Evolutionary conservation across 2,888 invertebrate species (phyloP).

Genomic region (Euspilapteryx auroguttella): DNA sequence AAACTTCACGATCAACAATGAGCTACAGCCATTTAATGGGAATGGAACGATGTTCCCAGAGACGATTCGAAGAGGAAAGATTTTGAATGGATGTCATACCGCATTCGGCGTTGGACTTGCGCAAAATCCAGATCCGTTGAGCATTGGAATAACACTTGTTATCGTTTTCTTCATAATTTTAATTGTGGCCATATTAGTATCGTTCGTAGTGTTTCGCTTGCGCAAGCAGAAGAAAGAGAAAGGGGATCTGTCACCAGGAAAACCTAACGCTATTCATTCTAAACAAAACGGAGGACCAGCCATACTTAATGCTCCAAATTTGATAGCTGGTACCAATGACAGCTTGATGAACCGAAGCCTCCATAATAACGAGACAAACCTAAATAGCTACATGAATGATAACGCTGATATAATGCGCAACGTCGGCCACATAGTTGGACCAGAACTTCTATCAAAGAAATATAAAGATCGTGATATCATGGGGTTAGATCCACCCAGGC

Average conservation of each 20-base stretch:
- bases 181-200: conserved; percentile 84
- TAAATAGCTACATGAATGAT: conserved; percentile 72
- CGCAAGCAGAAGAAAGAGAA: conserved; percentile 88
- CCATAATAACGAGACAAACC: conserved; percentile 70
- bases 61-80: conserved; percentile 70
- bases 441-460: conserved; percentile 85
- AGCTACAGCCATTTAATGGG: conserved; percentile 87
- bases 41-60: conserved; percentile 81
- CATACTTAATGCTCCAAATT: conserved; percentile 69
- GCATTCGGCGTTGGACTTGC: conserved; percentile 75
- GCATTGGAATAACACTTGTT: conserved; percentile 90
- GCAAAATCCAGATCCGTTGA: conserved; percentile 82
- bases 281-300: conserved; percentile 76
- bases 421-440: conserved; percentile 77
- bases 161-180: conserved; percentile 92
- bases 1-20: conserved; percentile 86
- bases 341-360: conserved; percentile 69
- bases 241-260: conserved; percentile 64
- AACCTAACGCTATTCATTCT: conserved; percentile 71
- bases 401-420: conserved; percentile 75
- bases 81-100: conserved; percentile 74
- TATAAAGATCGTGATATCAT: conserved; percentile 85
- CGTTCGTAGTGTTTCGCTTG: conserved; percentile 89
- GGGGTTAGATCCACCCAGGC: conserved; percentile 70
- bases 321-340: conserved; percentile 69